phyloP scores from a whole-genome alignment of 1,140 invertebrate species.

The Solenopsis fugax region DNA sequence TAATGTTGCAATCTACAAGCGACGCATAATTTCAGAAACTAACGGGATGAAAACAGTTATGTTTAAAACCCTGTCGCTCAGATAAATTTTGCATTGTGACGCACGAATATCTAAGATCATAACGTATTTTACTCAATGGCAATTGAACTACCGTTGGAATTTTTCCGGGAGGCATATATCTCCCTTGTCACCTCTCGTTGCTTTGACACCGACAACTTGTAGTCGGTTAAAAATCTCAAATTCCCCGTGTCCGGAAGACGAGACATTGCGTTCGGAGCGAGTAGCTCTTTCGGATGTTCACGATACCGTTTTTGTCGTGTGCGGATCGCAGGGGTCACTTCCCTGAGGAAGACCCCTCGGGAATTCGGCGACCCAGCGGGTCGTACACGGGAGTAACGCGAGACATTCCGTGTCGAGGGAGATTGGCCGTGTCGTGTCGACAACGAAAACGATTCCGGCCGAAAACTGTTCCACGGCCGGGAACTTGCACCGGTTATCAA shows the following conservation, averaged over 20 bases:
- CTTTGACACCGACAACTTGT: neutral
- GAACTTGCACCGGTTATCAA: slow-evolving; percentile 73
- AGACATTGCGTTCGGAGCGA: neutral
- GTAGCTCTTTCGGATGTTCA: neutral
- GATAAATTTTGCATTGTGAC: slow-evolving; percentile 26
- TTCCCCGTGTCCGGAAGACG: neutral
- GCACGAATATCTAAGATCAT: slow-evolving; percentile 16
- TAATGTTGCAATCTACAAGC: slow-evolving; percentile 47
- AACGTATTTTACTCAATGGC: neutral
- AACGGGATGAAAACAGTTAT: neutral
- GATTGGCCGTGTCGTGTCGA: slow-evolving; percentile 67
- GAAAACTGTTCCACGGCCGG: slow-evolving; percentile 71
- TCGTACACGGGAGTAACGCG: slow-evolving; percentile 63
- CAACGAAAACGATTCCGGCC: slow-evolving; percentile 78
- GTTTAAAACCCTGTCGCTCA: slow-evolving; percentile 25
- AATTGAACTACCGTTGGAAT: neutral
- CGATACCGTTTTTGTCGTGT: slow-evolving; percentile 54
- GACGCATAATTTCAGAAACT: slow-evolving; percentile 39
- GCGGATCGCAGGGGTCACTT: slow-evolving; percentile 63
- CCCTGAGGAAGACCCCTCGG: slow-evolving; percentile 25
- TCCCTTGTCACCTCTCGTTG: neutral
- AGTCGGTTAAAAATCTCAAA: neutral
- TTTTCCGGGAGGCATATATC: neutral
- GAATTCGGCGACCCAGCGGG: slow-evolving; percentile 73
- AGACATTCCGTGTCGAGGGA: slow-evolving; percentile 65